These are phyloP conservation scores for Pluvialis apricaria DNA, from an alignment of 2,113 vertebrate species.

Conservation along the genomic window DNA sequence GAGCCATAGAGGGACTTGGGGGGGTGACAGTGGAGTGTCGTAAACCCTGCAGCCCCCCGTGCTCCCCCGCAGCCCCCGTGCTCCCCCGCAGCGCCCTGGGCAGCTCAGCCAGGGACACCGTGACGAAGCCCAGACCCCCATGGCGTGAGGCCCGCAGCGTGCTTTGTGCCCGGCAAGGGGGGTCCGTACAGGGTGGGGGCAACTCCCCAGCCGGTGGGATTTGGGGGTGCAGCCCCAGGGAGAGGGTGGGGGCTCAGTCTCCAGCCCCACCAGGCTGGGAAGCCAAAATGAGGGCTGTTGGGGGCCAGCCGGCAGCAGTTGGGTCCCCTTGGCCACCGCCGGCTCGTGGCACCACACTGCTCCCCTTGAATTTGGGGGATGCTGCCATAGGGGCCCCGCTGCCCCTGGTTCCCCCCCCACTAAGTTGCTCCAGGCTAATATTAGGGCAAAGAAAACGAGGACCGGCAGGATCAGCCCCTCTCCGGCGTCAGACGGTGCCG, in stretches of 20 bases:
- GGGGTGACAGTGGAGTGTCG: too few species aligned
- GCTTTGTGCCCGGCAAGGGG: too few species aligned
- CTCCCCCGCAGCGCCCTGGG: too few species aligned
- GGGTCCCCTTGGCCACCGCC: neutral
- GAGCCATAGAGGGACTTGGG: too few species aligned
- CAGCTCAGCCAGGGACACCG: too few species aligned
- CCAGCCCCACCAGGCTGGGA: neutral
- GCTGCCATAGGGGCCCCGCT: fast-evolving
- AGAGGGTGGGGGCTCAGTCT: neutral
- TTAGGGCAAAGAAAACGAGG: too few species aligned
- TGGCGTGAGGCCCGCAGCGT: too few species aligned
- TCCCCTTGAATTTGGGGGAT: neutral
- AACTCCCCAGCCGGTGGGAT: neutral
- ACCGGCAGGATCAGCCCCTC: neutral
- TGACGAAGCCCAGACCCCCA: too few species aligned
- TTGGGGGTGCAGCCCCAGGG: neutral
- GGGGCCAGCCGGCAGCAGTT: too few species aligned
- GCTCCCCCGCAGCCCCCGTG: too few species aligned
- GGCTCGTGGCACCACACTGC: neutral
- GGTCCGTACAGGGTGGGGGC: neutral
- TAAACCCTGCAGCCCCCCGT: too few species aligned
- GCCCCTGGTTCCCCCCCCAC: fast-evolving
- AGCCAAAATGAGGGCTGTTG: neutral
- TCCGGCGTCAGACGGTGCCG: fast-evolving
- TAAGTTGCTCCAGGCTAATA: neutral